phyloP scores from a whole-genome alignment of 2,797 vertebrate genomes.

The Epinephelus coioides region DNA sequence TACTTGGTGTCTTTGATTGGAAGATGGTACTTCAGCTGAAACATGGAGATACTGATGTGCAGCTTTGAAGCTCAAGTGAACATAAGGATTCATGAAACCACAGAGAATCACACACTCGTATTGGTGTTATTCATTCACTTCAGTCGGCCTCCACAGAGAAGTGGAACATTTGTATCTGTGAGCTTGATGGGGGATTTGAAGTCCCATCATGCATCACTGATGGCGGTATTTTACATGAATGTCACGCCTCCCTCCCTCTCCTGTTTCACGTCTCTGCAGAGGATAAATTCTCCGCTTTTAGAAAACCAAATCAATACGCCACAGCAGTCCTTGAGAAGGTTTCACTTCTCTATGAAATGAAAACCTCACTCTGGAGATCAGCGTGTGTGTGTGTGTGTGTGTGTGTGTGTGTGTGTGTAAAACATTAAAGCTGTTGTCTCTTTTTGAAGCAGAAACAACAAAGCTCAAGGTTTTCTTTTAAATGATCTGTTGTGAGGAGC shows the following conservation, averaged over 20 bases:
- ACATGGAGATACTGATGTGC: no score
- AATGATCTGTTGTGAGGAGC: no score
- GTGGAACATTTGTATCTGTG: conserved; percentile 21
- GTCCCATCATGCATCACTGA: conserved; percentile 65
- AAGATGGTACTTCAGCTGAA: no score
- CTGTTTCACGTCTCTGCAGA: conserved; percentile 47
- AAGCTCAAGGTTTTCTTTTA: no score
- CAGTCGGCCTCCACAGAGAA: neutral
- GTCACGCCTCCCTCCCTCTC: conserved; percentile 26
- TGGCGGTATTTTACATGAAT: conserved; percentile 47
- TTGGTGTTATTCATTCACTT: neutral
- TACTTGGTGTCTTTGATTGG: neutral
- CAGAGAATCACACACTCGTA: neutral
- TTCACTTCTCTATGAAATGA: conserved; percentile 56
- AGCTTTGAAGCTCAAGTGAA: neutral
- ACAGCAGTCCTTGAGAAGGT: conserved; percentile 55
- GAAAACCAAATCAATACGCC: conserved; percentile 57
- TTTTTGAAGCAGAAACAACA: no score
- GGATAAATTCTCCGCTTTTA: conserved; percentile 41
- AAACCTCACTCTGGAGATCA: conserved; percentile 20
- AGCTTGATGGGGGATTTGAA: conserved; percentile 23
- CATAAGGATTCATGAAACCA: conserved; percentile 6
- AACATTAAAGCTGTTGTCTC: no score
- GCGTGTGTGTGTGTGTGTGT: conserved; percentile 14
- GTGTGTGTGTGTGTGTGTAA: conserved; percentile 12